These are phyloP conservation scores for Pseudotriccus pelzelni DNA, from an alignment of 2,797 vertebrate species.

Conservation along the genomic window DNA sequence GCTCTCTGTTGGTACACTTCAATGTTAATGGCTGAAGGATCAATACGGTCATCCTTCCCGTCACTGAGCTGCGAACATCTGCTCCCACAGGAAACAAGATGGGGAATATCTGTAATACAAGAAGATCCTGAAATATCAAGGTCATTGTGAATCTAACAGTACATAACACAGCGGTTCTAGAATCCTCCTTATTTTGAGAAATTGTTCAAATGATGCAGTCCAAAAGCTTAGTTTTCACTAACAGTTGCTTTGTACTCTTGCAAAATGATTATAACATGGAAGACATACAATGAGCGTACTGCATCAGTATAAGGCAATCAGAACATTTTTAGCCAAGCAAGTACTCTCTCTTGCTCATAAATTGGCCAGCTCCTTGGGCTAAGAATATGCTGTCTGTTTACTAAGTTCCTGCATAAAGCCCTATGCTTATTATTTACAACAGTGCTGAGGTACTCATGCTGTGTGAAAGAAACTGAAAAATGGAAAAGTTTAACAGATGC, in stretches of 20 bases:
- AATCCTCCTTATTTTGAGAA: neutral
- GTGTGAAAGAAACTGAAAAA: neutral
- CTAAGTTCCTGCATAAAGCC: neutral
- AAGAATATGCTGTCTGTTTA: neutral
- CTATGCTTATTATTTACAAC: neutral
- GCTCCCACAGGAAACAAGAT: neutral
- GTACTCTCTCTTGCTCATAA: neutral
- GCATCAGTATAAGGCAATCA: neutral
- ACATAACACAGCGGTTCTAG: neutral
- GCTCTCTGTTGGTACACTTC: neutral
- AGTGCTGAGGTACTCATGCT: neutral
- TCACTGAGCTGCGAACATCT: neutral
- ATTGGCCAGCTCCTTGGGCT: neutral
- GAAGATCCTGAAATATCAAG: neutral
- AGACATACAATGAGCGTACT: neutral
- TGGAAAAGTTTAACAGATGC: neutral
- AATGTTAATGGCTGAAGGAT: neutral
- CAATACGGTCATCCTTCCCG: neutral
- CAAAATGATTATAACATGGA: neutral
- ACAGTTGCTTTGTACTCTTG: neutral
- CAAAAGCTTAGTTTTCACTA: neutral
- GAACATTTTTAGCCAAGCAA: neutral
- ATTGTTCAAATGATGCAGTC: neutral
- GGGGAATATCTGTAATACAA: neutral
- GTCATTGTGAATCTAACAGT: neutral